Conservation (phyloP, 2,113 vertebrate genomes). For the Collichthys lucidus region DNA sequence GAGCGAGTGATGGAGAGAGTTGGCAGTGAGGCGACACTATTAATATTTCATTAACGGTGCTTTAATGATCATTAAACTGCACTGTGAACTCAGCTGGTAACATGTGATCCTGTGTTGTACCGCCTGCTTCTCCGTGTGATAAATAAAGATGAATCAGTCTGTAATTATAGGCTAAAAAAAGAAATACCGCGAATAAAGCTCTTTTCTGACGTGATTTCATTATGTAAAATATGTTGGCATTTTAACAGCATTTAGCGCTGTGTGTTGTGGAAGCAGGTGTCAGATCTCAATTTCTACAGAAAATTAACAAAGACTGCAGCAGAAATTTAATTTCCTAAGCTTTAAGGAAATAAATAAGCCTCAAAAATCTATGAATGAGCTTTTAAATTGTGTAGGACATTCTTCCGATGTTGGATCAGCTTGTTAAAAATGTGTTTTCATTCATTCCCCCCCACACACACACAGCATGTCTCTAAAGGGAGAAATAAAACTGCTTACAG, state of each 20-base stretch:
- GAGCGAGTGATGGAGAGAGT: conserved; percentile 60
- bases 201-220: not conserved
- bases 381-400: not conserved
- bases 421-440: not conserved
- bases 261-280: too few relatives aligned
- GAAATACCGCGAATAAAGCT: not conserved
- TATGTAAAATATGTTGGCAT: not conserved
- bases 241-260: too few relatives aligned
- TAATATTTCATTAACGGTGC: conserved; percentile 70
- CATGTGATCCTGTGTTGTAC: conserved; percentile 41
- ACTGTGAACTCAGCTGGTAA: conserved; percentile 32
- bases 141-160: conserved; percentile 19
- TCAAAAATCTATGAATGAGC: not conserved
- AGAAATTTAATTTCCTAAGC: not conserved
- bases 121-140: conserved; percentile 12
- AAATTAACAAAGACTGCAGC: not conserved
- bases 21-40: conserved; percentile 53
- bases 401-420: not conserved
- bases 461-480: not conserved
- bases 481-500: not conserved
- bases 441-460: not conserved
- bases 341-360: not conserved
- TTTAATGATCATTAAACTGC: conserved; percentile 69
- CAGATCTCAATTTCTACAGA: too few relatives aligned
- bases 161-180: not conserved